A percentile compares a stretch with the other conserved stretches of the same genome.
Evolutionary conservation across 1,140 invertebrate genomes (phyloP).

Genomic region (Coenobita brevimanus): DNA sequence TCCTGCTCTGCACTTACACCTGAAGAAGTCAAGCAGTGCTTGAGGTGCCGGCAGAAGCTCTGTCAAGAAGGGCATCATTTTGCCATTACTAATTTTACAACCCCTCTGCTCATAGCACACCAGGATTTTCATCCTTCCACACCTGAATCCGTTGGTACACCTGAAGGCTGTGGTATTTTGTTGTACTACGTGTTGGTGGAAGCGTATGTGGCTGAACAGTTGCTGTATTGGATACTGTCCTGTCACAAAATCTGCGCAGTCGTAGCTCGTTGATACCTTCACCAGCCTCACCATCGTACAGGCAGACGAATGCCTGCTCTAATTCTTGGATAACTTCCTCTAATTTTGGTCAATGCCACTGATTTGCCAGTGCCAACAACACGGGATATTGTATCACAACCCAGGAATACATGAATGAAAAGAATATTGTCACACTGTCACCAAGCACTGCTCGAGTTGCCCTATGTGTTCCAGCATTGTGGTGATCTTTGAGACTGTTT

Average conservation of each 20-base stretch:
- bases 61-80: background rate
- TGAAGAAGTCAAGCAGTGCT: background rate
- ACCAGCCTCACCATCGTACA: constrained; percentile 1
- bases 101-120: background rate
- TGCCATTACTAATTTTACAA: background rate
- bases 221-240: background rate
- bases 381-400: constrained; percentile 6
- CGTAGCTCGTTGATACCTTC: background rate
- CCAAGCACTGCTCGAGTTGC: background rate
- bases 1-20: background rate
- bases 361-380: background rate
- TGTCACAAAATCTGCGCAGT: background rate
- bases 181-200: background rate
- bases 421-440: background rate
- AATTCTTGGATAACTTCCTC: background rate
- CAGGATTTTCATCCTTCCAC: background rate
- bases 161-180: background rate
- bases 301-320: background rate
- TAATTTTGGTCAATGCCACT: background rate
- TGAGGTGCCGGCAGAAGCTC: background rate
- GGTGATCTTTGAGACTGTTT: background rate
- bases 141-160: background rate
- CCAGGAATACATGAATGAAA: constrained; percentile 1
- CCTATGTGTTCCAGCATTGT: background rate
- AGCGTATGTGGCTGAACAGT: background rate